Evolutionary conservation across 2,113 vertebrate species (phyloP), one percentile per base, ranked within the genome.

Genomic region (Trogon melanurus): DNA sequence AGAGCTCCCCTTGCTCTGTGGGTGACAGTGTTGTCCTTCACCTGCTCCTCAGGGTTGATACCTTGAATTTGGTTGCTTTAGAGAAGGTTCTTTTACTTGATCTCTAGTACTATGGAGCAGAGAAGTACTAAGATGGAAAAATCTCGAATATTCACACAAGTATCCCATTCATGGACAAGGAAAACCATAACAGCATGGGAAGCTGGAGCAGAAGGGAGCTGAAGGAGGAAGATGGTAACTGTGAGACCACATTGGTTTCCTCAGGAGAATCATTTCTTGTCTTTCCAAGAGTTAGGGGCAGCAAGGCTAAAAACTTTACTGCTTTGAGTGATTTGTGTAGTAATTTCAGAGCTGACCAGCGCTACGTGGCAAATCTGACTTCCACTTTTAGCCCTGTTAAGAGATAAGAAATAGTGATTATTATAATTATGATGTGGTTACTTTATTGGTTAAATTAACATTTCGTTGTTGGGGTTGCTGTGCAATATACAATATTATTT

Each of bases 381-480:
- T 97, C 95, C 93, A 88, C 96, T 97, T 97, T 97, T 95, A 97
- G 96, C 89, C 95, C 91, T 15, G 94, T 97, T 97, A 97, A 96
- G 97, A 98, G 96, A 98, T 97, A 98, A 97, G 89, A 96, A 95
- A 97, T 91, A 69, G 92, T 97, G 97, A 97, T 97, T 97, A 97
- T 97, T 97, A 91, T 97, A 97, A 97, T 97, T 97, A 97, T 3
- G 22, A 96, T 86, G 95, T 96, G 93, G 95, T 97, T 97, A 96
- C 97, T 98, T 98, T 97, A 97, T 96, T 98, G 97, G 98, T 98
- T 98, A 98, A 98, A 98, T 98, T 98, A 98, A 97, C 97, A 97
- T 98, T 98, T 89, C 73, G 79, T 97, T 98, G 96, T 97, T 97
- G 96, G 93, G 95, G 95, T 96, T 97, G 93, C 97, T 97, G 95